These are phyloP conservation scores for Pyrrhosoma nymphula DNA, from an alignment of 2,888 invertebrate species.

Conservation along the genomic window DNA sequence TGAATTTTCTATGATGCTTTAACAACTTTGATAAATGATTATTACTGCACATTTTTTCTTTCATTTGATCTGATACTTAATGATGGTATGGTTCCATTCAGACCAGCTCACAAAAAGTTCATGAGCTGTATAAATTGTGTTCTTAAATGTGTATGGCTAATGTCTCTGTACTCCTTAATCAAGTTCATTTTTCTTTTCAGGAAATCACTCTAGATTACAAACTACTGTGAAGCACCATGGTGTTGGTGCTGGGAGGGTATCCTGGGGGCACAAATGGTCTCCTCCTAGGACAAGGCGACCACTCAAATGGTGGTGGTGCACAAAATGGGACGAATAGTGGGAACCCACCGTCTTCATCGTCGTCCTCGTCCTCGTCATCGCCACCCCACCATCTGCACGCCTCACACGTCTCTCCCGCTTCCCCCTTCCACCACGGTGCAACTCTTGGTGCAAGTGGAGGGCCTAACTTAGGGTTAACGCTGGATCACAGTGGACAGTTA, in stretches of 20 bases:
- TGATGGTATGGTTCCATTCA: too few relatives aligned
- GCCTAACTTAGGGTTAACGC: not conserved
- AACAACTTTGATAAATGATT: too few relatives aligned
- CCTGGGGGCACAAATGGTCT: slow-evolving; percentile 35
- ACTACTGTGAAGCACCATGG: slow-evolving; percentile 43
- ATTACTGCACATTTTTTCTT: too few relatives aligned
- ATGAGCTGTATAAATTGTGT: too few relatives aligned
- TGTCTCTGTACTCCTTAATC: not conserved
- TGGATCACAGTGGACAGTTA: slow-evolving; percentile 35
- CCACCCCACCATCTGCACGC: slow-evolving; percentile 45
- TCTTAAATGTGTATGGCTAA: too few relatives aligned
- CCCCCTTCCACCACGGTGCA: slow-evolving; percentile 55
- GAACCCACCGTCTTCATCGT: slow-evolving; percentile 42
- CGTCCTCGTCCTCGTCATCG: slow-evolving; percentile 41
- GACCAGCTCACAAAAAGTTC: too few relatives aligned
- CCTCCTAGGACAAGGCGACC: slow-evolving; percentile 18
- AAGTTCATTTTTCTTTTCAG: not conserved
- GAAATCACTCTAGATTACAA: not conserved
- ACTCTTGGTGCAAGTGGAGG: not conserved
- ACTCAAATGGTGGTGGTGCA: not conserved
- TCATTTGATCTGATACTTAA: too few relatives aligned
- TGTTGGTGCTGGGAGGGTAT: slow-evolving; percentile 62
- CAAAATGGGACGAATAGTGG: slow-evolving; percentile 42
- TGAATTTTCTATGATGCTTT: too few relatives aligned
- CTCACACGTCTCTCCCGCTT: slow-evolving; percentile 39